phyloP scores from a whole-genome alignment of 2,113 vertebrate species.

The Ammodytes dubius region DNA sequence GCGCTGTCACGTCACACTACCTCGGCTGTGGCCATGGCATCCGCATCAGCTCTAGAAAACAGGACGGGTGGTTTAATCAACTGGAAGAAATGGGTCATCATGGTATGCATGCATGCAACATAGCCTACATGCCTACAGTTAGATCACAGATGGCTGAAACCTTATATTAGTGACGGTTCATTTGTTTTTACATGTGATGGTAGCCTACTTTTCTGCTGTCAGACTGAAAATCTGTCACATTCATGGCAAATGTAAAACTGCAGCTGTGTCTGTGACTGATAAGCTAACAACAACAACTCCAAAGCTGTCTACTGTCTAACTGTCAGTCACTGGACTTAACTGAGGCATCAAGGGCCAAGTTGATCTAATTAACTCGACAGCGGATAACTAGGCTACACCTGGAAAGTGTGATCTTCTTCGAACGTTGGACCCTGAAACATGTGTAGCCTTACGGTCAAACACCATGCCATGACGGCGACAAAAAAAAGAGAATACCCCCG shows the following conservation, averaged over 20 bases:
- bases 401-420: constrained; percentile 18
- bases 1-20: constrained; percentile 92
- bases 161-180: not conserved
- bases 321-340: constrained; percentile 6
- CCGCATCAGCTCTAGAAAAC: constrained; percentile 72
- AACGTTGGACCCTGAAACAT: not conserved
- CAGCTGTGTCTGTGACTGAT: not conserved
- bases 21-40: constrained; percentile 82
- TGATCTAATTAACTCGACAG: constrained; percentile 50
- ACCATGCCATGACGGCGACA: not conserved
- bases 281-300: constrained; percentile 15
- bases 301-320: not conserved
- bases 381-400: constrained; percentile 47
- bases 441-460: not conserved
- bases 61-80: constrained; percentile 49
- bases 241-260: not conserved
- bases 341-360: not conserved
- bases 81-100: constrained; percentile 59
- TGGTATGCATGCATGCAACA: constrained; percentile 1
- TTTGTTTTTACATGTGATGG: not conserved
- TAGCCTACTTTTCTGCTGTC: not conserved
- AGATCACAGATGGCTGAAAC: constrained; percentile 15
- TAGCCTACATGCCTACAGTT: not conserved
- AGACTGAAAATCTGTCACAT: not conserved
- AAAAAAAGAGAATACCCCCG: not conserved